A percentile compares a stretch with the other conserved stretches of the same genome.
phyloP scores from a whole-genome alignment of 2,797 vertebrate species.

The Dendrocincla fuliginosa region DNA sequence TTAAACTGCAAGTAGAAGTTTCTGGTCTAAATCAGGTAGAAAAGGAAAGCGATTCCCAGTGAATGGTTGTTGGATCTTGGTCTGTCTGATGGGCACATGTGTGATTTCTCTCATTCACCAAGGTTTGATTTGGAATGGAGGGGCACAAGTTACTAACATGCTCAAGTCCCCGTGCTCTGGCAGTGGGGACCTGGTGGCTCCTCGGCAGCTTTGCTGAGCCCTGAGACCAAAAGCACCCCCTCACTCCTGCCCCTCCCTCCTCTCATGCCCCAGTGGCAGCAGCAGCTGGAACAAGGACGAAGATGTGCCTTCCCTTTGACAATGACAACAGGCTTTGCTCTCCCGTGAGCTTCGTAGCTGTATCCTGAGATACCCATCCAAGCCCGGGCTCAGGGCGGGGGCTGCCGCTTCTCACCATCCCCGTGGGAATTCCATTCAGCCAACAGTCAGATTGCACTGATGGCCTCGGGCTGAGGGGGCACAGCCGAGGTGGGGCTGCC shows the following conservation, averaged over 20 bases:
- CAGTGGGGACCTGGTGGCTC: accelerated
- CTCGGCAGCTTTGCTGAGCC: background rate
- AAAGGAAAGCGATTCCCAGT: background rate
- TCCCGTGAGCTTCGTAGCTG: background rate
- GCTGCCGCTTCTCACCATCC: accelerated
- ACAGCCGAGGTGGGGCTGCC: background rate
- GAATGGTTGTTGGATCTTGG: accelerated
- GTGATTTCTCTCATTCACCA: accelerated
- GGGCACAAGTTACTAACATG: accelerated
- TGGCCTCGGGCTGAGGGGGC: accelerated
- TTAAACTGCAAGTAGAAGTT: background rate
- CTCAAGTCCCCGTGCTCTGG: accelerated
- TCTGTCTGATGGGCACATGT: accelerated
- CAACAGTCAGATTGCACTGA: accelerated
- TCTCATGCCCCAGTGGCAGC: accelerated
- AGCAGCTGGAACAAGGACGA: background rate
- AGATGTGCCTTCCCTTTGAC: background rate
- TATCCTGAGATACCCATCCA: accelerated
- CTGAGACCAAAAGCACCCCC: background rate
- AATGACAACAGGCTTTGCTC: background rate
- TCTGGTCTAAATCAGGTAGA: background rate
- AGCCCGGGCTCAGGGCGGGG: background rate
- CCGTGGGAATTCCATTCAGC: accelerated
- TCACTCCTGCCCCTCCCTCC: background rate
- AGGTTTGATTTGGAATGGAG: background rate